Conservation (phyloP, 2,797 vertebrate species). For the Caiman crocodilus region DNA sequence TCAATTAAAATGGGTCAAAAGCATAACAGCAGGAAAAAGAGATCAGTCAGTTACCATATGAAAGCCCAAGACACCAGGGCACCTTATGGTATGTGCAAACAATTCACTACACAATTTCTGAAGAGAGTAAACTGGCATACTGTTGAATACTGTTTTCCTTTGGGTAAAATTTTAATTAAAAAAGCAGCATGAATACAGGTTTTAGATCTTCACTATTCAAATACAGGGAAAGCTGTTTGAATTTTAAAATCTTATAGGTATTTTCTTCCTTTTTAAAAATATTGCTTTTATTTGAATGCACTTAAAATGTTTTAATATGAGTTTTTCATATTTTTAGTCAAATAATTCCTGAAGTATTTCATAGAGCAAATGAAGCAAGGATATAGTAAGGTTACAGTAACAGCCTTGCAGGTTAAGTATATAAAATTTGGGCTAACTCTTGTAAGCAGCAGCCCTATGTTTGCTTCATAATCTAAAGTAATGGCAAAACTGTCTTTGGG, state of each 20-base stretch:
- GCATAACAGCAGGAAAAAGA: conserved; percentile 75
- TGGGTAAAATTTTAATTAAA: conserved; percentile 88
- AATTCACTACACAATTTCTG: conserved; percentile 85
- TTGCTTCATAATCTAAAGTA: no score
- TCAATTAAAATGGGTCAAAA: conserved; percentile 84
- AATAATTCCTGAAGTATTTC: background rate
- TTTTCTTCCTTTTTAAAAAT: conserved; percentile 49
- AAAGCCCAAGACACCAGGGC: conserved; percentile 80
- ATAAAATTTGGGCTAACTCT: no score
- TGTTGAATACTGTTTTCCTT: conserved; percentile 84
- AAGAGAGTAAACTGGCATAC: conserved; percentile 82
- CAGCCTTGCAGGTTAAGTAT: background rate
- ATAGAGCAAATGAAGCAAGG: background rate
- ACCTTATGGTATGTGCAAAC: conserved; percentile 85
- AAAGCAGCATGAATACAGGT: conserved; percentile 84
- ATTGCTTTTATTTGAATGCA: conserved; percentile 41
- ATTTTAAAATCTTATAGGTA: conserved; percentile 80
- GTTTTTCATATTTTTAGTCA: conserved; percentile 21
- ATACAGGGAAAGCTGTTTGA: conserved; percentile 77
- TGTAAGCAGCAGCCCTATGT: no score
- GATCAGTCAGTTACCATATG: conserved; percentile 75
- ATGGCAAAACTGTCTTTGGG: no score
- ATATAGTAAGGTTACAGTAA: background rate
- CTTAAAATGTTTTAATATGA: conserved; percentile 51
- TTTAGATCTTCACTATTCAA: conserved; percentile 83